Base-by-base conservation (phyloP, 2,113 vertebrate genomes). In the Tympanuchus pallidicinctus region DNA sequence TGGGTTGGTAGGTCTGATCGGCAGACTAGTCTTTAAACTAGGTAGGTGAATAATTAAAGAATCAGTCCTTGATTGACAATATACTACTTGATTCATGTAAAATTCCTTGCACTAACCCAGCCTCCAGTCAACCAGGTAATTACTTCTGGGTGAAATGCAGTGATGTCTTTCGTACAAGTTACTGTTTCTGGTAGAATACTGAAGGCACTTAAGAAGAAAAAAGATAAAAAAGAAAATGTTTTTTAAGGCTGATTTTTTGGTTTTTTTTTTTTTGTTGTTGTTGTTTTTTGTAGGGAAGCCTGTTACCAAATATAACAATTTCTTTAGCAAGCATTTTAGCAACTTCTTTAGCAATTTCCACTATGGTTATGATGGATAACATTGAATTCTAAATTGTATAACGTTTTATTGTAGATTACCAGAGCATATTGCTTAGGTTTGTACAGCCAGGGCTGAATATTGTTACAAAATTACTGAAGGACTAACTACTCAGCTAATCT, bases 11-110 rank as follows among this genome's bases (percentile, higher is more conserved):
- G 28, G 92, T 89, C 82, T 89, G 32, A 70, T 85, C 64, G 2
- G 1, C 43, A 76, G 83, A 56, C 15, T 92, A 56, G 36, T 77
- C 88, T 66, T 76, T n/a, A 28, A 86, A 92, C 69, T 79, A 70
- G 48, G 43, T 38, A 85, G 6, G 10, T 84, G 76, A 92, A 78
- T 92, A 74, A 86, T 94, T 63, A 72, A 93, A 88, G 82, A 93
- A 86, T 64, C 69, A 83, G 36, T 32, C 43, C 60, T 74, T 54
- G 73, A 28, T 56, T 91, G 52, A 30, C 63, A 75, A 40, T 81
- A 78, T 73, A 48, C 11, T 16, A 40, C 36, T 78, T 67, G 38
- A 86, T 90, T 94, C 38, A 77, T 77, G 61, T 40, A 92, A 89
- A 90, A 69, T 85, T 88, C 63, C 24, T 14, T 0, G 0, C 18